Evolutionary conservation across 2,888 invertebrate species (phyloP), one percentile per base, ranked within the genome.

Genomic region (Machimus atricapillus): DNA sequence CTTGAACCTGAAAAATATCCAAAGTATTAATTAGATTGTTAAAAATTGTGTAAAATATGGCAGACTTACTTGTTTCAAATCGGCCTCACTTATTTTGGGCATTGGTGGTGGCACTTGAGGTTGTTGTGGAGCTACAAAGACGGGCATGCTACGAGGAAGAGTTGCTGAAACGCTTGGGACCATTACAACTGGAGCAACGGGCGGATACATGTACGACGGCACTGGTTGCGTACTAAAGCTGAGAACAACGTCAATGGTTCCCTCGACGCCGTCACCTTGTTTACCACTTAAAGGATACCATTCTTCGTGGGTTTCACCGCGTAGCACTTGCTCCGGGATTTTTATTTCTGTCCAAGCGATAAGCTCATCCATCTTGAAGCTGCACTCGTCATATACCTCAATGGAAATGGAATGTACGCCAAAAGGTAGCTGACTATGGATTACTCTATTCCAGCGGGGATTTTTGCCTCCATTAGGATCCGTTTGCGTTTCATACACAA

Each of bases 341-440:
- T 95, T 95, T 90, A 98, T 95, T 92, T 97, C 97, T 0, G 97
- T 95, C 98, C 98, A 99, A 0, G 98, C 99, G 89, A 99, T 96
- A 88, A 98, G 93, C 93, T 99, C 98, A 92, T 99, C 99, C 95
- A 97, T 96, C 27, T 98, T 97, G 92, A 99, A 98, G 19, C 98
- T 97, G 91, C 98, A 96, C 93, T 99, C 99, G 93, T 99, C 99
- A 92, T 97, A 99, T 89, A 99, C 96, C 94, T 99, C 99, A 90
- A 99, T 91, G 91, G 97, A 97, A 89, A 99, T 94, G 14, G 96
- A 95, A 91, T 96, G 96, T 16, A 99, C 97, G 76, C 98, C 98
- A 89, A 95, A 95, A 0, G 98, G 98, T 87, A 99, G 94, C 89
- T 91, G 91, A 78, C 90, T 90, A 91, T 97, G 97, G 89, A 99